Conservation (phyloP, 2,797 vertebrate genomes). For the Pteropus rufus region DNA sequence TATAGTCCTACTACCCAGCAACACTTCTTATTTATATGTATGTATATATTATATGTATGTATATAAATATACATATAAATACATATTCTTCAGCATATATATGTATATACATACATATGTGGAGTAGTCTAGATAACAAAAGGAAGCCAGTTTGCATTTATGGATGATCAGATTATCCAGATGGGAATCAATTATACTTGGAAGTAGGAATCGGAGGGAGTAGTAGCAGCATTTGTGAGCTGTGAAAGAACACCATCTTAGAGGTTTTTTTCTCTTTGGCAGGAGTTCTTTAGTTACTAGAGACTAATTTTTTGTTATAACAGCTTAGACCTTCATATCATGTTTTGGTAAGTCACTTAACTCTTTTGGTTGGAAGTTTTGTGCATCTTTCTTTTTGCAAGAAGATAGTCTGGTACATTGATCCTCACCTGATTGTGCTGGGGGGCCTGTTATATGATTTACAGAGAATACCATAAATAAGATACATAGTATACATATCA, state of each 20-base stretch:
- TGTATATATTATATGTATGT: neutral
- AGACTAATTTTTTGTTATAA: conserved; percentile 21
- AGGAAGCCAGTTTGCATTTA: neutral
- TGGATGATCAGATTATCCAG: neutral
- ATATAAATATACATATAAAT: neutral
- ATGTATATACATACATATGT: neutral
- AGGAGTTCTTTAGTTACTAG: neutral
- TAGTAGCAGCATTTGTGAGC: neutral
- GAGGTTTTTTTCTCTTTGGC: neutral
- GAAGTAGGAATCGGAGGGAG: neutral
- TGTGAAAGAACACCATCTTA: neutral
- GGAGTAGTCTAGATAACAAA: neutral
- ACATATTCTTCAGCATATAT: neutral
- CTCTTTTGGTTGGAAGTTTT: conserved; percentile 18
- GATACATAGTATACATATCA: neutral
- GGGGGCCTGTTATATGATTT: conserved; percentile 10
- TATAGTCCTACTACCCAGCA: neutral
- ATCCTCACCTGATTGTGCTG: neutral
- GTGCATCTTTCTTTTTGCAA: conserved; percentile 7
- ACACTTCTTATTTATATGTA: neutral
- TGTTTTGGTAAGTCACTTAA: conserved; percentile 14
- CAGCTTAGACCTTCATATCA: neutral
- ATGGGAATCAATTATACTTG: neutral
- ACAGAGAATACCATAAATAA: neutral
- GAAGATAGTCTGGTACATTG: neutral